Conservation (phyloP, 2,888 invertebrate species). For the Lottia gigantea region DNA sequence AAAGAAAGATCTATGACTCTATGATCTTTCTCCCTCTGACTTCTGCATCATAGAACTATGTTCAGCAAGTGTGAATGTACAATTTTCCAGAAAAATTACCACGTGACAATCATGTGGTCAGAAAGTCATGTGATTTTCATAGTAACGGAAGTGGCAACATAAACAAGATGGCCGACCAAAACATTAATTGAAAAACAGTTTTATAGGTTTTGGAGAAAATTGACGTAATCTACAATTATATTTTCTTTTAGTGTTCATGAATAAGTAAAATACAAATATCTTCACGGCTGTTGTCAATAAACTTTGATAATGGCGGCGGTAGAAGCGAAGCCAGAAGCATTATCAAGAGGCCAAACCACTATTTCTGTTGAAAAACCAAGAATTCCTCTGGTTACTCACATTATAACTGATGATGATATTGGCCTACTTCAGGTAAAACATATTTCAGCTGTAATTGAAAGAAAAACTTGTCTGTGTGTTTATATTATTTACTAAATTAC, state of each 20-base stretch:
- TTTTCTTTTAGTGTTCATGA: too few species aligned
- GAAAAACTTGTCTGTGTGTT: too few species aligned
- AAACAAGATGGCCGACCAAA: neutral
- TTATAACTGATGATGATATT: conserved; percentile 66
- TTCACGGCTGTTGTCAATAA: neutral
- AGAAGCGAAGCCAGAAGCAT: neutral
- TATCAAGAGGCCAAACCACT: neutral
- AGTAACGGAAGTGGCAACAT: conserved; percentile 7
- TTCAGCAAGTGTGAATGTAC: too few species aligned
- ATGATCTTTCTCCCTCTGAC: too few species aligned
- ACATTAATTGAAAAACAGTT: neutral
- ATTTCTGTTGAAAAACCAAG: conserved; percentile 29
- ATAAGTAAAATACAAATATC: too few species aligned
- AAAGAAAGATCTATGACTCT: too few species aligned
- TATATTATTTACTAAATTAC: too few species aligned
- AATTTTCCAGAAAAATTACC: too few species aligned
- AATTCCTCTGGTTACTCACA: conserved; percentile 62
- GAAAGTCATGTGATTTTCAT: conserved; percentile 2
- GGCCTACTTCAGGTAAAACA: conserved; percentile 56
- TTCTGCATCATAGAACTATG: too few species aligned
- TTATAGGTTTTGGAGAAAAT: neutral
- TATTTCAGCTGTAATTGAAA: too few species aligned
- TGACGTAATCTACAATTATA: too few species aligned
- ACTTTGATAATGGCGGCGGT: neutral
- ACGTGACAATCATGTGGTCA: neutral